Evolutionary conservation across 2,797 vertebrate genomes (phyloP), one percentile per base, ranked within the genome.

Genomic region (Muscicapa striata): DNA sequence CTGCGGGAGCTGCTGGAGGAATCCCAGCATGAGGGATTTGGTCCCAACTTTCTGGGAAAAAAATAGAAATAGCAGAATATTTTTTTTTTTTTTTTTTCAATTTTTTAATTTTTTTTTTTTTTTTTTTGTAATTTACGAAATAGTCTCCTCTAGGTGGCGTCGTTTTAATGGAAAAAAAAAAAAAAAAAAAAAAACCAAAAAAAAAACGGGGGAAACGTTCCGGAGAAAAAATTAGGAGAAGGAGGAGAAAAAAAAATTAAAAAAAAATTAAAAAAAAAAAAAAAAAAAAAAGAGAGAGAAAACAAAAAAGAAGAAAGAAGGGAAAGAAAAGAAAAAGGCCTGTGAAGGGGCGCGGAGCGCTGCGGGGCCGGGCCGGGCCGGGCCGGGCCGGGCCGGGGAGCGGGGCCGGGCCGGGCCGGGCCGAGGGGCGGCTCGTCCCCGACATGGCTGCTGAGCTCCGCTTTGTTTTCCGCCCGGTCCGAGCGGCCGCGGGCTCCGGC

Each of bases 91-190:
- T 49, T 49, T 49, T 97, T 95, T 95, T 94, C 94, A 96, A 97
- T n/a, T n/a, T 97, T 98, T 97, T 95, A 95, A 97, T 97, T 12
- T 26, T 48, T 73, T 96, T 90, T 94, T 96, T 92, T 87, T 81
- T 38, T 38, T 38, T 38, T n/a, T n/a, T n/a, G n/a, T n/a, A 88
- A 96, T 97, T 97, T 97, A 92, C 87, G 96, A 95, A 97, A 98
- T 97, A 97, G 90, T 95, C 97, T 97, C 97, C 97, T 94, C 96
- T 96, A 97, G 97, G 97, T 95, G 97, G 97, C 97, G 97, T 95
- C 90, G 90, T 97, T 97, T 95, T 95, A 96, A 97, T 95, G 96
- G 97, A 96, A 96, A 46, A 46, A 46, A 45, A 45, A 43, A 97
- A 11, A 38, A 38, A 38, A 38, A 11, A 38, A 38, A 38, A 38